These are phyloP conservation scores for Prionailurus viverrinus DNA, from an alignment of 2,113 vertebrate genomes.

Conservation along the genomic window DNA sequence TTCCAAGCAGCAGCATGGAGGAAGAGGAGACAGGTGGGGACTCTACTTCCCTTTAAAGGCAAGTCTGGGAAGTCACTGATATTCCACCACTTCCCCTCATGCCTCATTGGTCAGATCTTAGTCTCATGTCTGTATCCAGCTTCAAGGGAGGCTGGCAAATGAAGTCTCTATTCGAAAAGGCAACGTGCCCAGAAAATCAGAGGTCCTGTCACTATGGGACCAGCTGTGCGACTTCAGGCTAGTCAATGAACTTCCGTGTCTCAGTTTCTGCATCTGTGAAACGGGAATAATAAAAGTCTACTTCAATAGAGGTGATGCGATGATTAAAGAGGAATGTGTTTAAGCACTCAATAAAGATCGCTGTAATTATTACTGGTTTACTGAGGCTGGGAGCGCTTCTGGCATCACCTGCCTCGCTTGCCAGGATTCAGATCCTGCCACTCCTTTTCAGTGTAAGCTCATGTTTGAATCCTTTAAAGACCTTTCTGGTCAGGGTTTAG, in stretches of 20 bases:
- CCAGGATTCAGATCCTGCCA: not conserved
- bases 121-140: not conserved
- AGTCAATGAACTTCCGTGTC: not conserved
- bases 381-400: not conserved
- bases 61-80: not conserved
- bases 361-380: not conserved
- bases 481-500: not conserved
- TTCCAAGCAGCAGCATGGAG: not conserved
- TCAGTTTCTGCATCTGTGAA: constrained; percentile 24
- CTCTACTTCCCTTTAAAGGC: not conserved
- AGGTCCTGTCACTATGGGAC: not conserved
- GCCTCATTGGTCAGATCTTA: not conserved
- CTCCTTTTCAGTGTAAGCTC: not conserved
- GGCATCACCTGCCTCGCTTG: no score
- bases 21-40: not conserved
- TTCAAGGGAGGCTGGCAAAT: constrained; percentile 35
- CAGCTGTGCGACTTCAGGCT: not conserved
- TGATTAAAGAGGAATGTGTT: constrained; percentile 1
- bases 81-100: not conserved
- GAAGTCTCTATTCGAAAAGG: constrained; percentile 15
- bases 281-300: not conserved
- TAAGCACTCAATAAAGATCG: not conserved
- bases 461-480: not conserved
- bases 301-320: not conserved
- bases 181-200: not conserved